Conservation (phyloP, 2,113 vertebrate genomes). For the Eolophus roseicapilla region DNA sequence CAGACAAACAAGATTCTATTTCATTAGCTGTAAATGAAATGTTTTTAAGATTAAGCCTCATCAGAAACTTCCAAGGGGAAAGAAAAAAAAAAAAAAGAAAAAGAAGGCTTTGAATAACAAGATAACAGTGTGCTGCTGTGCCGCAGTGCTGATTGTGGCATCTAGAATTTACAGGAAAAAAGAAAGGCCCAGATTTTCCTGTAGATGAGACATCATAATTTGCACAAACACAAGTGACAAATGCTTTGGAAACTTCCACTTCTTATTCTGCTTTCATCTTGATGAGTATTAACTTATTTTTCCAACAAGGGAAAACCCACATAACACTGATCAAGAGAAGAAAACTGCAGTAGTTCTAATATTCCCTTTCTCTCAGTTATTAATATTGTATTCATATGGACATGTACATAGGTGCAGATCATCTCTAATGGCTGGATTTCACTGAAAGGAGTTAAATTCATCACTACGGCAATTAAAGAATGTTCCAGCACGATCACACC, state of each 20-base stretch:
- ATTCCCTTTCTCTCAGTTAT: neutral
- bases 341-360: neutral
- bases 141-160: neutral
- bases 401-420: neutral
- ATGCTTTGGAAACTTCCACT: conserved; percentile 2
- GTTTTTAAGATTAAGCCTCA: neutral
- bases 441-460: neutral
- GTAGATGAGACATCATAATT: neutral
- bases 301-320: neutral
- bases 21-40: neutral
- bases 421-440: neutral
- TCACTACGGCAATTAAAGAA: neutral
- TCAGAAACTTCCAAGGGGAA: neutral
- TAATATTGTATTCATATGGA: neutral
- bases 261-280: neutral
- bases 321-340: neutral
- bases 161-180: neutral
- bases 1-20: neutral
- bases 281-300: neutral
- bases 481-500: neutral
- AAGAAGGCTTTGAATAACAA: neutral
- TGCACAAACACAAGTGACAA: neutral
- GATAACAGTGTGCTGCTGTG: fast-evolving
- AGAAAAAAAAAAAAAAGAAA: neutral
- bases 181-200: neutral